Evolutionary conservation across 1,140 invertebrate species (phyloP).

Genomic region (Drosophila ironensis): DNA sequence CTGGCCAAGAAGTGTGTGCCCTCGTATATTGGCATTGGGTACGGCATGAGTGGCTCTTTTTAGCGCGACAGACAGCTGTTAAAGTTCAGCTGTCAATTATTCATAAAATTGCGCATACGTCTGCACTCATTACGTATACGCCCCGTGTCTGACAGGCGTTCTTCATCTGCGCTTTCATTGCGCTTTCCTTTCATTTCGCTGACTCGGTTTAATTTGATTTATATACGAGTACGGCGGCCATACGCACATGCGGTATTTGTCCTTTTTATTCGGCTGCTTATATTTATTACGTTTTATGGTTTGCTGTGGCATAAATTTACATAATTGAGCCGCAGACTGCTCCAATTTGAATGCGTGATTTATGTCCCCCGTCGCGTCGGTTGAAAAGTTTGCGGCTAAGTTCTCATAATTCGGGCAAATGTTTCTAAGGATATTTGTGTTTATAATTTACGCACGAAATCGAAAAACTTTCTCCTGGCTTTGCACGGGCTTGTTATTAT

Average conservation of each 20-base stretch:
- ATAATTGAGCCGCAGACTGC: constrained; percentile 49
- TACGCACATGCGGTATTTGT: constrained; percentile 26
- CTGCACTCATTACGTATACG: constrained; percentile 68
- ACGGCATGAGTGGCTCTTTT: constrained; percentile 33
- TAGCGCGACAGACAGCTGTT: constrained; percentile 38
- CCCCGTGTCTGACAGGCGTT: constrained; percentile 12
- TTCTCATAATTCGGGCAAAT: constrained; percentile 50
- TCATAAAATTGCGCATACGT: constrained; percentile 73
- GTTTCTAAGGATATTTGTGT: constrained; percentile 22
- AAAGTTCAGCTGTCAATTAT: constrained; percentile 68
- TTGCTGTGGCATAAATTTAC: constrained; percentile 63
- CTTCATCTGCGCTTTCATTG: constrained; percentile 7
- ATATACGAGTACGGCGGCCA: constrained; percentile 12
- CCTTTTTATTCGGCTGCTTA: constrained; percentile 29
- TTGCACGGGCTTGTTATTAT: no score
- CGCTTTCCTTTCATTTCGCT: constrained; percentile 46
- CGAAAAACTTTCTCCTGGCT: constrained; percentile 58
- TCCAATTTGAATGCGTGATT: constrained; percentile 28
- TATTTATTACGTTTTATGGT: constrained; percentile 26
- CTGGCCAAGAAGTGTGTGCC: constrained; percentile 6
- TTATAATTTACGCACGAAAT: constrained; percentile 65
- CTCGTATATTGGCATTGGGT: constrained; percentile 17
- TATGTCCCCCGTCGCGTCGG: constrained; percentile 12
- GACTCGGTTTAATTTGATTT: constrained; percentile 61
- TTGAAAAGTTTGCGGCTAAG: constrained; percentile 40